Percentiles rank a stretch among this genome's conserved stretches.
Evolutionary conservation across 2,113 vertebrate genomes (phyloP).

Genomic region (Labrus mixtus): DNA sequence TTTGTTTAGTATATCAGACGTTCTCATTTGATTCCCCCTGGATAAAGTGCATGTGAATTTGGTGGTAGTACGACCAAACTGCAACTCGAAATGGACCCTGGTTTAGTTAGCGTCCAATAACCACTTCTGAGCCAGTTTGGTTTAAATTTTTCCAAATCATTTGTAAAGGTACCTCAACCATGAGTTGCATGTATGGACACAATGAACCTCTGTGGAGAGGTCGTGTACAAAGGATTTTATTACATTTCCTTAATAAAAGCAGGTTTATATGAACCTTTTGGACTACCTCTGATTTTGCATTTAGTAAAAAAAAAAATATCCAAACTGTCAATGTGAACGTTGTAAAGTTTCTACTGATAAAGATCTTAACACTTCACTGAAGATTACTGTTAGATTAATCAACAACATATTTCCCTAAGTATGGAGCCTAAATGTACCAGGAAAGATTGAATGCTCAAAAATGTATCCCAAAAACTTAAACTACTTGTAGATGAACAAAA

Average conservation of each 20-base stretch:
- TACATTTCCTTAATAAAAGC: constrained; percentile 99
- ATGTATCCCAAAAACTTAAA: no score
- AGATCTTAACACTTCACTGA: background rate
- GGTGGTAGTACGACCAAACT: constrained; percentile 87
- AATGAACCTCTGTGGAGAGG: constrained; percentile 89
- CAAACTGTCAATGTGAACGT: background rate
- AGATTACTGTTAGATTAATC: no score
- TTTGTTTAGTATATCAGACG: constrained; percentile 87
- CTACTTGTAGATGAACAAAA: no score
- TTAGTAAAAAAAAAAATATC: background rate
- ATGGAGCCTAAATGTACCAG: no score
- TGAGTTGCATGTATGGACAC: constrained; percentile 95
- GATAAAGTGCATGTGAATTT: constrained; percentile 90
- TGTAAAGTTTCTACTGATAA: background rate
- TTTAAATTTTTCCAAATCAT: constrained; percentile 62
- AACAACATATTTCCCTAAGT: no score
- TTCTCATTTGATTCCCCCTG: constrained; percentile 84
- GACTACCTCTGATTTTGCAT: constrained; percentile 3
- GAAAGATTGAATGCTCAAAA: no score
- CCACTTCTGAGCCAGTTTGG: constrained; percentile 69
- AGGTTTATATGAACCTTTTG: constrained; percentile 84
- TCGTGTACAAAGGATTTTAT: constrained; percentile 95
- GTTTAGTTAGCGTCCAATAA: constrained; percentile 82
- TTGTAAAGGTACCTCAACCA: constrained; percentile 89
- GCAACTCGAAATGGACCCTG: constrained; percentile 86